A percentile compares a stretch with the other conserved stretches of the same genome.
These are phyloP conservation scores for Lochmaea capreae DNA, from an alignment of 2,888 invertebrate species.

Conservation along the genomic window DNA sequence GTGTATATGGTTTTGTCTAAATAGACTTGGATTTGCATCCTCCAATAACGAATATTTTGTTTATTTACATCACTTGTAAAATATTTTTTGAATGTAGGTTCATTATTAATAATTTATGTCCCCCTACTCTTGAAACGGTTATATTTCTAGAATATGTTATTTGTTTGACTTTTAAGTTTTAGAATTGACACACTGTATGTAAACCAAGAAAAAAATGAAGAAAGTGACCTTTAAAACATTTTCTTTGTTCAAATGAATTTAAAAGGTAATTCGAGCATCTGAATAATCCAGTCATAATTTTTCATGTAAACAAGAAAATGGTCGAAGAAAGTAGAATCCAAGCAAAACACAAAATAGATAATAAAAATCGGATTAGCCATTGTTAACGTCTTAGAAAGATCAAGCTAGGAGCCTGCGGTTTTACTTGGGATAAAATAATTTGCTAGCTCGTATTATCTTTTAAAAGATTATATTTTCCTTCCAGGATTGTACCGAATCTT, in stretches of 20 bases:
- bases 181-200: too few relatives aligned
- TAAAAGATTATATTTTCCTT: neutral
- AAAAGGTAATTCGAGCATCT: neutral
- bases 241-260: conserved; percentile 14
- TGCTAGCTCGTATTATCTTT: conserved; percentile 1
- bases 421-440: neutral
- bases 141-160: too few relatives aligned
- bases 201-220: conserved; percentile 8
- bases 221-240: conserved; percentile 30
- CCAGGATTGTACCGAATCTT: neutral
- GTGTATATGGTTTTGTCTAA: too few relatives aligned
- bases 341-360: too few relatives aligned
- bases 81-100: too few relatives aligned
- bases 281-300: neutral
- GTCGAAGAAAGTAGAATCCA: neutral
- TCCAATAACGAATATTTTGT: neutral
- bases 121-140: too few relatives aligned
- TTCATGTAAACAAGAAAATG: neutral
- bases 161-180: too few relatives aligned
- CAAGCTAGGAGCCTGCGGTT: too few relatives aligned
- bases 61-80: too few relatives aligned
- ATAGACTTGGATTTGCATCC: neutral
- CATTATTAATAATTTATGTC: too few relatives aligned
- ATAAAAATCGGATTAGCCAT: too few relatives aligned
- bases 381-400: too few relatives aligned